Evolutionary conservation across 2,797 vertebrate genomes (phyloP).

Genomic region (Mus minutoides): DNA sequence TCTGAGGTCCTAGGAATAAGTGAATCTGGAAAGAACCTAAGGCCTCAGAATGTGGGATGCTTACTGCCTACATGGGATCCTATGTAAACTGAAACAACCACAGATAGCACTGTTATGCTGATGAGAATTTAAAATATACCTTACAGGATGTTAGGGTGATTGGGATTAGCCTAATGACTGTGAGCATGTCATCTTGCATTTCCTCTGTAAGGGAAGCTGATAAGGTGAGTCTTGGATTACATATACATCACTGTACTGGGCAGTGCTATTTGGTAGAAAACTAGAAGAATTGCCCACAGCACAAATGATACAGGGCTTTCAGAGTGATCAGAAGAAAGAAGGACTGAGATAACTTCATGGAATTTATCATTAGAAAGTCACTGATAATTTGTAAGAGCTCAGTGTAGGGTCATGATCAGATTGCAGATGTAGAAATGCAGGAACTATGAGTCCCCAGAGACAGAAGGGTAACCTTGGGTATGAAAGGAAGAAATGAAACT

Average conservation of each 20-base stretch:
- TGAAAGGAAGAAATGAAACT: neutral
- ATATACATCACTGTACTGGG: neutral
- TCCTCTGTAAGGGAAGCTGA: neutral
- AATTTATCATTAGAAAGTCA: constrained; percentile 17
- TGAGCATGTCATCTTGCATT: neutral
- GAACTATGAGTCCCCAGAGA: neutral
- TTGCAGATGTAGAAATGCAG: neutral
- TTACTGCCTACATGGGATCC: neutral
- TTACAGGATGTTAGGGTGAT: neutral
- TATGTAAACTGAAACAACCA: neutral
- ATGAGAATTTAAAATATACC: neutral
- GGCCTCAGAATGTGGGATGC: neutral
- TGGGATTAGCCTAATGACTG: neutral
- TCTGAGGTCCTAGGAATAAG: neutral
- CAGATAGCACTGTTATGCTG: neutral
- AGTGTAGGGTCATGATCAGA: constrained; percentile 45
- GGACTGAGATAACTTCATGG: neutral
- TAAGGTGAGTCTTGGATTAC: neutral
- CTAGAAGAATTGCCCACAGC: neutral
- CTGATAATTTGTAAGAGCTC: constrained; percentile 51
- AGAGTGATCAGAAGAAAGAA: neutral
- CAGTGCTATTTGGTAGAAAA: neutral
- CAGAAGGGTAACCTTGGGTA: neutral
- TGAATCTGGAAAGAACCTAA: neutral
- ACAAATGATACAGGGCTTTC: neutral